phyloP scores from a whole-genome alignment of 2,888 invertebrate genomes.

The Monochamus alternatus region DNA sequence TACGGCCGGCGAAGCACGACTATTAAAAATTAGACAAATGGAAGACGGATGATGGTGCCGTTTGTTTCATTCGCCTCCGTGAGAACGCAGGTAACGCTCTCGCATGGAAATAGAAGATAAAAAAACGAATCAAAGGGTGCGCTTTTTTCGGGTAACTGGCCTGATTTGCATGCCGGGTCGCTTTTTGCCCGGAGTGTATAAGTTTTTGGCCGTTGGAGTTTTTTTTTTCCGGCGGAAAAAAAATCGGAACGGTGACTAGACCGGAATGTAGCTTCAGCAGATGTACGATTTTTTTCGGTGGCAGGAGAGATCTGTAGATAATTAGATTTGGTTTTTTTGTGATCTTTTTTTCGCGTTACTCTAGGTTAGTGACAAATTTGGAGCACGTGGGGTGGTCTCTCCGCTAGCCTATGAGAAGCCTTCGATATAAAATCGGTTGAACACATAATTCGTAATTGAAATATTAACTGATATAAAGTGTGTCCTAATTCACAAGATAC shows the following conservation, averaged over 20 bases:
- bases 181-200: background rate
- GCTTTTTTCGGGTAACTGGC: slow-evolving; percentile 9
- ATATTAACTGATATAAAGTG: too few species aligned
- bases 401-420: too few species aligned
- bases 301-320: background rate
- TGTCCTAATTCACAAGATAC: too few species aligned
- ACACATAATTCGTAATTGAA: too few species aligned
- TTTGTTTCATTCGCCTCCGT: slow-evolving; percentile 51
- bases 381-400: background rate
- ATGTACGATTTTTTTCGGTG: background rate
- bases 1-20: slow-evolving; percentile 60
- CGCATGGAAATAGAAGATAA: slow-evolving; percentile 37
- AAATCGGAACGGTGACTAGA: background rate
- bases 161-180: slow-evolving; percentile 10
- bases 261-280: background rate
- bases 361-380: background rate
- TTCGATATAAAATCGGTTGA: too few species aligned
- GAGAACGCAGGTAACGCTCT: slow-evolving; percentile 47
- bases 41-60: slow-evolving; percentile 59
- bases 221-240: background rate
- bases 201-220: background rate
- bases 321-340: background rate
- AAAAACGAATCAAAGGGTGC: slow-evolving; percentile 50
- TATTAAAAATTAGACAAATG: slow-evolving; percentile 61
- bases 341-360: background rate